phyloP scores from a whole-genome alignment of 2,797 vertebrate species.

The Pteropus rufus region DNA sequence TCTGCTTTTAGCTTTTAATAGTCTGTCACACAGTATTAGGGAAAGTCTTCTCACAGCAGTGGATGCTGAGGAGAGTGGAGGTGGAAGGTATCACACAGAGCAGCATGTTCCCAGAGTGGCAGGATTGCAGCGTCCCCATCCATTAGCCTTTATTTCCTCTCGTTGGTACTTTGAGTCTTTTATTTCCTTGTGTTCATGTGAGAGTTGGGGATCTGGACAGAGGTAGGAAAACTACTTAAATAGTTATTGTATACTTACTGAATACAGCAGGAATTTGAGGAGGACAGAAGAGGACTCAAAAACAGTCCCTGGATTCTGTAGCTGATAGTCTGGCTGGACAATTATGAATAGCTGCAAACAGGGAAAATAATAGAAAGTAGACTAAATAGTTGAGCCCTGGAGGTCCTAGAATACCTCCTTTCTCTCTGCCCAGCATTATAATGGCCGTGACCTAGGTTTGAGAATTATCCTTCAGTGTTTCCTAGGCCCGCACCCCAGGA shows the following conservation, averaged over 20 bases:
- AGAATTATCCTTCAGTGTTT: neutral
- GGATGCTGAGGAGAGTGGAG: accelerated
- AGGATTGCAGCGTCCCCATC: neutral
- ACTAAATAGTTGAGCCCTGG: neutral
- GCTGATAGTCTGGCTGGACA: neutral
- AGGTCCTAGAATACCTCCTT: neutral
- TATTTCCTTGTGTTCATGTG: neutral
- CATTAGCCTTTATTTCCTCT: neutral
- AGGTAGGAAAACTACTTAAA: neutral
- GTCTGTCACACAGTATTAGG: neutral
- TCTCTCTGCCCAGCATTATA: neutral
- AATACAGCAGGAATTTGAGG: neutral
- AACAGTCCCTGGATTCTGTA: neutral
- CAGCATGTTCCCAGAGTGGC: neutral
- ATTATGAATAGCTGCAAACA: neutral
- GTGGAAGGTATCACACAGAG: neutral
- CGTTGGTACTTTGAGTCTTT: neutral
- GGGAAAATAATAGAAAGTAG: neutral
- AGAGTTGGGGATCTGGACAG: neutral
- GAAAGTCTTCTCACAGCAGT: neutral
- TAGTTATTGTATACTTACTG: neutral
- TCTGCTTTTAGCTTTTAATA: neutral
- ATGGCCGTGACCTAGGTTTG: too few species aligned
- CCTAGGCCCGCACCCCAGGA: too few species aligned
- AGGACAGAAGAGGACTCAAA: neutral